A percentile compares a stretch with the other conserved stretches of the same genome.
phyloP scores from a whole-genome alignment of 2,113 vertebrate genomes.

The Opisthocomus hoazin region DNA sequence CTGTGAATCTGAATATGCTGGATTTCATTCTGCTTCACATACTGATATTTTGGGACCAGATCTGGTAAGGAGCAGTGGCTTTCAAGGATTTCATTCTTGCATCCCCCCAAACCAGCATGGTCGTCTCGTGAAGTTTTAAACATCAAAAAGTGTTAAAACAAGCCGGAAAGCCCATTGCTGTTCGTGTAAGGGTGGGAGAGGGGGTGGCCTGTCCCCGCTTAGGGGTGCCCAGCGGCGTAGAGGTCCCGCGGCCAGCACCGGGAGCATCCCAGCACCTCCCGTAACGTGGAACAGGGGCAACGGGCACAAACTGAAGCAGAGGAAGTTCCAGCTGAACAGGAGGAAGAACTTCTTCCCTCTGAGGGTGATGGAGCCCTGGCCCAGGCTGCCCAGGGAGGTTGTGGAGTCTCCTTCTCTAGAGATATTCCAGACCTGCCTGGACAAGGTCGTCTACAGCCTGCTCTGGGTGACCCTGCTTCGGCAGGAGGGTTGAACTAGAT shows the following conservation, averaged over 20 bases:
- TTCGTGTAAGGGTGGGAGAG: neutral
- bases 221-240: accelerated
- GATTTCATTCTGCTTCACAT: neutral
- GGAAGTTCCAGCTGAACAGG: no score
- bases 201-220: neutral
- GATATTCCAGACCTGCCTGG: no score
- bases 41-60: no score
- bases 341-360: no score
- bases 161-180: neutral
- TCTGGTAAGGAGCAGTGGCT: no score
- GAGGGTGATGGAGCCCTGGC: no score
- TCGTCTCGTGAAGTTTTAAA: neutral
- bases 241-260: neutral
- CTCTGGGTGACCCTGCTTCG: no score
- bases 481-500: no score
- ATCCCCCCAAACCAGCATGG: neutral
- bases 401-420: no score
- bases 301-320: no score
- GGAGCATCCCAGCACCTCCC: neutral
- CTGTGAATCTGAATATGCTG: neutral
- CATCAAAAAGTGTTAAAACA: neutral
- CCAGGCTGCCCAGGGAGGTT: no score
- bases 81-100: neutral
- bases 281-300: neutral
- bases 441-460: no score